A percentile compares a stretch with the other conserved stretches of the same genome.
Evolutionary conservation across 2,797 vertebrate species (phyloP).

Genomic region (Psittacula echo): DNA sequence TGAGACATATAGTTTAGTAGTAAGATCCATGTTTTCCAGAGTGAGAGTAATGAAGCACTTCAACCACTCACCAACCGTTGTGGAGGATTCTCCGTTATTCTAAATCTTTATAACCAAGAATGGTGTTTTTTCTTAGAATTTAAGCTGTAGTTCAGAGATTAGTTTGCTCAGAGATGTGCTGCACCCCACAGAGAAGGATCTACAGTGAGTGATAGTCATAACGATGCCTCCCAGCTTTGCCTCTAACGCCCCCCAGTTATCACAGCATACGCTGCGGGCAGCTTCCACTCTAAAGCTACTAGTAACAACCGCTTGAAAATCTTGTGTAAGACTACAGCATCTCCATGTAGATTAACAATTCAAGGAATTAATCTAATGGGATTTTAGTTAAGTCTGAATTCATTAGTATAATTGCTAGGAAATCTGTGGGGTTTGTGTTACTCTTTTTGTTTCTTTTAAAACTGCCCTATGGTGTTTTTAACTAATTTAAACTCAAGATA

Average conservation of each 20-base stretch:
- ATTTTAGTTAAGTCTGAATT: neutral
- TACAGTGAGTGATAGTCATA: neutral
- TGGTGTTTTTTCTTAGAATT: neutral
- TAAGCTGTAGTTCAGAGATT: neutral
- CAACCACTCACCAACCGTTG: neutral
- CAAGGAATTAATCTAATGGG: neutral
- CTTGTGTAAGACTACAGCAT: neutral
- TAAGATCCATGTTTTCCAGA: neutral
- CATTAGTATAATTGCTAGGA: neutral
- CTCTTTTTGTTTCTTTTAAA: neutral
- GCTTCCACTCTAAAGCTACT: neutral
- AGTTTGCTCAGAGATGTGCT: neutral
- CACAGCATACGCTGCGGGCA: accelerated
- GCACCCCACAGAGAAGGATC: neutral
- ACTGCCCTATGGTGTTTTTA: neutral
- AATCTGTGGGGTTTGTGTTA: neutral
- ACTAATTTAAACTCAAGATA: neutral
- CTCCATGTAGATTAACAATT: neutral
- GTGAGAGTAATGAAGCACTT: neutral
- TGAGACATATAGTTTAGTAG: neutral
- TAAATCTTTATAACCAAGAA: neutral
- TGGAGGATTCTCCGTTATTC: neutral
- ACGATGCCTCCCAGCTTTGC: neutral
- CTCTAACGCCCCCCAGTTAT: neutral
- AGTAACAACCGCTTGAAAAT: neutral